These are phyloP conservation scores for Aptenodytes forsteri DNA, from an alignment of 2,113 vertebrate species.

Conservation along the genomic window DNA sequence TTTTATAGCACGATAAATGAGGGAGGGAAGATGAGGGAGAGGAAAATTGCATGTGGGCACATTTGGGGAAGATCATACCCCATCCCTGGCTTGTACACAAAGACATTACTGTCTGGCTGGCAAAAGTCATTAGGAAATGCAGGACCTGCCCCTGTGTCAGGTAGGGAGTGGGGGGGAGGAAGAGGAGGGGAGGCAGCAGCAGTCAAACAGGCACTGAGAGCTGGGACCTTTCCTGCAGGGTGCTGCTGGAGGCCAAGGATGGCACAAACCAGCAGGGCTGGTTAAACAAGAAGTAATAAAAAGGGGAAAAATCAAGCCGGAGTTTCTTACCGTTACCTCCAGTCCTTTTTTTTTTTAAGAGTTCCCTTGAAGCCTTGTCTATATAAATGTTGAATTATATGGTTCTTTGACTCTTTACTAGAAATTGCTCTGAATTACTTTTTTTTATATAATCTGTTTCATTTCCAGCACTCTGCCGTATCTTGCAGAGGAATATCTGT, in stretches of 20 bases:
- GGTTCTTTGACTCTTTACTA: conserved; percentile 44
- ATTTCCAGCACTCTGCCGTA: conserved; percentile 30
- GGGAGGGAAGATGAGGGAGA: neutral
- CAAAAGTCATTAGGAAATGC: fast-evolving
- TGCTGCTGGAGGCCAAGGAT: neutral
- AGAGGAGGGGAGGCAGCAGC: neutral
- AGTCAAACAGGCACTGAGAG: neutral
- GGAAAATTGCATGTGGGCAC: neutral
- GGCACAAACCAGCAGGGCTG: neutral
- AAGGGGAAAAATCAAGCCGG: neutral
- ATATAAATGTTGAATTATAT: conserved; percentile 50
- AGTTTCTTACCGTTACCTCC: neutral
- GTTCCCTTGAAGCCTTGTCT: conserved; percentile 44
- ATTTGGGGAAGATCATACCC: neutral
- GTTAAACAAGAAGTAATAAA: neutral
- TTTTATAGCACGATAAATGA: neutral
- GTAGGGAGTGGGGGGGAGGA: neutral
- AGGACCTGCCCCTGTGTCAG: neutral
- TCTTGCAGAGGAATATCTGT: conserved; percentile 18
- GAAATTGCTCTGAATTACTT: conserved; percentile 50
- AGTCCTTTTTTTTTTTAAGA: neutral
- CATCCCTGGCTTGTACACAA: fast-evolving
- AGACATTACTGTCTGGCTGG: neutral
- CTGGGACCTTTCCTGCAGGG: neutral
- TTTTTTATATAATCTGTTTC: conserved; percentile 42